phyloP scores from a whole-genome alignment of 2,888 invertebrate genomes.

The Harpagoxenus sublaevis region DNA sequence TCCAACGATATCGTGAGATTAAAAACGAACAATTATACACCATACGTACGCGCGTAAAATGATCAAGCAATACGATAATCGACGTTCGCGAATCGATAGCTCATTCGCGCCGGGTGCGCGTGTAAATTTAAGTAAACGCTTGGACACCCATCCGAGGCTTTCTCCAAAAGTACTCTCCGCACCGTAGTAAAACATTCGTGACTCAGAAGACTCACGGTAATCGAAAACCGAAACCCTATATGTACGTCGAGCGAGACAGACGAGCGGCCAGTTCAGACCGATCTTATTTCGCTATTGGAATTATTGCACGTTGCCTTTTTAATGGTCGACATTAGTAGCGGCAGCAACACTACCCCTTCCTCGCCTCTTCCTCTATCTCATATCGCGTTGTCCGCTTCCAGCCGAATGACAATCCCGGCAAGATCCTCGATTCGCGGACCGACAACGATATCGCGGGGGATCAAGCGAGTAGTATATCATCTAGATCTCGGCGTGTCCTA shows the following conservation, averaged over 20 bases:
- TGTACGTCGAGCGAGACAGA: conserved; percentile 37
- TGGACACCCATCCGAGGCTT: background rate
- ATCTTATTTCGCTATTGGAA: conserved; percentile 36
- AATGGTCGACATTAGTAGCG: background rate
- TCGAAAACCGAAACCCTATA: conserved; percentile 82
- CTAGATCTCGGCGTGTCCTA: background rate
- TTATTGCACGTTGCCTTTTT: background rate
- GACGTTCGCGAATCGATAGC: conserved; percentile 1
- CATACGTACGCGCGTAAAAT: background rate
- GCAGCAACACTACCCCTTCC: background rate
- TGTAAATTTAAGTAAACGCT: background rate
- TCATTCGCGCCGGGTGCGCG: background rate
- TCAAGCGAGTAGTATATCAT: background rate
- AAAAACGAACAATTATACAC: background rate
- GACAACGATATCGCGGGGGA: background rate
- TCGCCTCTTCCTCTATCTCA: background rate
- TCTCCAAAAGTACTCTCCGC: background rate
- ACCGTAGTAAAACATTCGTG: conserved; percentile 57
- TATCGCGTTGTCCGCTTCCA: background rate
- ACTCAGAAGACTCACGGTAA: conserved; percentile 69
- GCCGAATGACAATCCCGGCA: background rate
- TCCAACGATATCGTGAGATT: background rate
- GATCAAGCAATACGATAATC: background rate
- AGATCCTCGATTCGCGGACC: background rate
- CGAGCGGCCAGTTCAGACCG: conserved; percentile 8